Evolutionary conservation across 1,140 invertebrate species (phyloP).

Genomic region (Hyles euphorbiae): DNA sequence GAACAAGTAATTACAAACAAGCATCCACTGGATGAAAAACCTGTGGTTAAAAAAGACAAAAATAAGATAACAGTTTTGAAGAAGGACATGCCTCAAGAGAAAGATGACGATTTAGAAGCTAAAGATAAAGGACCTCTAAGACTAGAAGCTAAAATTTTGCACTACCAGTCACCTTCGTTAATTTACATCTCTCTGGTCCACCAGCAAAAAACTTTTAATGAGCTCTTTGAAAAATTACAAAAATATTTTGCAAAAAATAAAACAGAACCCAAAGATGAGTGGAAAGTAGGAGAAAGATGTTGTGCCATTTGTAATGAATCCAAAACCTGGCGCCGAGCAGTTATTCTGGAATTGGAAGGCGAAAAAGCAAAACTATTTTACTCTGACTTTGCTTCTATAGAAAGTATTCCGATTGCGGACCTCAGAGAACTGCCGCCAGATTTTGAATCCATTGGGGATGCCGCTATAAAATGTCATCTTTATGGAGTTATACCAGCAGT

Average conservation of each 20-base stretch:
- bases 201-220: constrained; percentile 50
- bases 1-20: constrained; percentile 43
- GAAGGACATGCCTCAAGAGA: constrained; percentile 21
- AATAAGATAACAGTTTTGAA: constrained; percentile 22
- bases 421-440: constrained; percentile 58
- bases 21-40: constrained; percentile 23
- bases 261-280: constrained; percentile 36
- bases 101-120: constrained; percentile 38
- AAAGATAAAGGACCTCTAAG: constrained; percentile 71
- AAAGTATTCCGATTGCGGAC: constrained; percentile 52
- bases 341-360: constrained; percentile 60
- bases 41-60: constrained; percentile 3
- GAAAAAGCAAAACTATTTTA: constrained; percentile 68
- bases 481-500: constrained; percentile 75
- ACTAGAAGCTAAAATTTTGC: constrained; percentile 66
- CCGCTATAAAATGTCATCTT: constrained; percentile 76
- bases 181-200: constrained; percentile 71
- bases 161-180: constrained; percentile 69
- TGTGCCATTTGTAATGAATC: constrained; percentile 64
- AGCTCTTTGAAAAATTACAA: constrained; percentile 67
- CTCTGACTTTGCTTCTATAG: constrained; percentile 72
- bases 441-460: constrained; percentile 61
- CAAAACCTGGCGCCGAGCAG: constrained; percentile 73
- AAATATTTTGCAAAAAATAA: constrained; percentile 62
- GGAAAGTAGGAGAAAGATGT: constrained; percentile 67